These are phyloP conservation scores for Microcebus murinus DNA, from an alignment of 2,113 vertebrate genomes.

Conservation along the genomic window DNA sequence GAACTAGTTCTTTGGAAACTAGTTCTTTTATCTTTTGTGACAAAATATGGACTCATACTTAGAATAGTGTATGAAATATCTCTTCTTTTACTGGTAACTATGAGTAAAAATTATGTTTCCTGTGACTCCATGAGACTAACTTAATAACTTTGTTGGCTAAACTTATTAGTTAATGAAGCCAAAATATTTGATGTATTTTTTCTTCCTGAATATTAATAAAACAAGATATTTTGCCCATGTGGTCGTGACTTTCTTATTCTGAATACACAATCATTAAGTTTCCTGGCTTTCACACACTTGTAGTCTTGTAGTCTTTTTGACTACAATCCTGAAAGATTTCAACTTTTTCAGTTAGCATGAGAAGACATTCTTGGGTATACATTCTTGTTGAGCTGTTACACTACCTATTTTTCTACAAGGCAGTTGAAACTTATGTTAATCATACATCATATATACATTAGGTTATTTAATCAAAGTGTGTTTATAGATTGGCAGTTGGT, in stretches of 20 bases:
- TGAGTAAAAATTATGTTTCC: background rate
- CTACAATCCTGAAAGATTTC: background rate
- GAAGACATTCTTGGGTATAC: background rate
- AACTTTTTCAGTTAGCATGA: background rate
- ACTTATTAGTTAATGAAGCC: conserved; percentile 12
- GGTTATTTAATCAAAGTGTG: background rate
- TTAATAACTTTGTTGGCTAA: background rate
- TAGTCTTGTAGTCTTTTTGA: too few species aligned
- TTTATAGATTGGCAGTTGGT: background rate
- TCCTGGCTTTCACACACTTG: background rate
- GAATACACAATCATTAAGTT: background rate
- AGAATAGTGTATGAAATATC: background rate
- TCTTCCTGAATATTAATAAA: conserved; percentile 21
- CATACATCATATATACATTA: background rate
- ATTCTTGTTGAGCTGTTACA: background rate
- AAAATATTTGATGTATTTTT: background rate
- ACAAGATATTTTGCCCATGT: background rate
- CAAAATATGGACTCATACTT: background rate
- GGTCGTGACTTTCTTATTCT: background rate
- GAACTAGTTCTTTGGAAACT: background rate
- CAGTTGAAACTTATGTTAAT: background rate
- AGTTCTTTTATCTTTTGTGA: background rate
- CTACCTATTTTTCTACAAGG: background rate
- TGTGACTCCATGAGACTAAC: background rate
- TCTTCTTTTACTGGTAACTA: background rate